Percentiles rank a stretch among this genome's conserved stretches.
phyloP scores from a whole-genome alignment of 2,797 vertebrate species.

The Choloepus didactylus region DNA sequence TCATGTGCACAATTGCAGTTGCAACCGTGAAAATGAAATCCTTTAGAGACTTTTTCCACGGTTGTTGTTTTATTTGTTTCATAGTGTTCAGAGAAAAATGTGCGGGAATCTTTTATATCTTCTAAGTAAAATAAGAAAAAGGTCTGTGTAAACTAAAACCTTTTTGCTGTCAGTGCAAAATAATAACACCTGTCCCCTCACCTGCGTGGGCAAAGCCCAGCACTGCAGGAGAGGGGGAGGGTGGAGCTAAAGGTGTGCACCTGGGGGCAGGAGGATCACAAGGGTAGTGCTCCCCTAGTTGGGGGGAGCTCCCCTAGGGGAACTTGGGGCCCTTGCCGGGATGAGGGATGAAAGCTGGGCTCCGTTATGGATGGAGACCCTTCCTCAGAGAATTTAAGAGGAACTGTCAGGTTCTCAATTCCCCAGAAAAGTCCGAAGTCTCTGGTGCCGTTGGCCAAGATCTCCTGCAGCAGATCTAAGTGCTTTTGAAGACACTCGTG shows the following conservation, averaged over 20 bases:
- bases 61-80: constrained; percentile 12
- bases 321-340: not conserved
- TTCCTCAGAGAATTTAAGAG: not conserved
- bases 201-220: not conserved
- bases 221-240: not conserved
- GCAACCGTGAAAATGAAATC: not conserved
- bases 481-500: too few species aligned
- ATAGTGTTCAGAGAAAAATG: not conserved
- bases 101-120: not conserved
- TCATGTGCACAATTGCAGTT: not conserved
- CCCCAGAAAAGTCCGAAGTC: not conserved
- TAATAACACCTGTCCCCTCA: not conserved
- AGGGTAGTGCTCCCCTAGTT: not conserved
- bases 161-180: not conserved
- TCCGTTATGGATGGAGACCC: not conserved
- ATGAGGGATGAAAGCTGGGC: too few species aligned
- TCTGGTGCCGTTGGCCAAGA: not conserved
- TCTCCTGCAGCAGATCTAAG: not conserved
- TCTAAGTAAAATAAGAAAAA: constrained; percentile 16
- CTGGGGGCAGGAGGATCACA: not conserved
- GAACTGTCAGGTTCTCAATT: not conserved
- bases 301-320: not conserved
- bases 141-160: not conserved
- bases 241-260: not conserved
- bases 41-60: not conserved